Conservation (phyloP, 2,113 vertebrate species). For the Glaucomys volans region DNA sequence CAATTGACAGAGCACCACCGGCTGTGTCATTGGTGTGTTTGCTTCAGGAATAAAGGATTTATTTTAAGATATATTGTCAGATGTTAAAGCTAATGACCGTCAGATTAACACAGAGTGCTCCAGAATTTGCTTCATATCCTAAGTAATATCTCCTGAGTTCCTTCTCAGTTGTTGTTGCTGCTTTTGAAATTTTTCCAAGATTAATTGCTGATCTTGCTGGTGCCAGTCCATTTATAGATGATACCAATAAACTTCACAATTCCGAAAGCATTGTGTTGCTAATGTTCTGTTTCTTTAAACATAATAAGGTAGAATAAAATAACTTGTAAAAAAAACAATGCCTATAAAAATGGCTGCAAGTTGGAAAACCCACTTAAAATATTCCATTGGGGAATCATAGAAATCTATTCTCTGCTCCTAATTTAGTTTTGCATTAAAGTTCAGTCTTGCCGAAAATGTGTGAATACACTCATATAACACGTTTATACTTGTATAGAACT, state of each 20-base stretch:
- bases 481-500: constrained; percentile 67
- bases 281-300: constrained; percentile 67
- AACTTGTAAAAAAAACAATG: not conserved
- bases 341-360: constrained; percentile 48
- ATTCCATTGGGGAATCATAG: constrained; percentile 19
- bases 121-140: not conserved
- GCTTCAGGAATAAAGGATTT: not conserved
- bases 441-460: constrained; percentile 63
- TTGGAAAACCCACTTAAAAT: constrained; percentile 50
- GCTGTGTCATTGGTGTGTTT: not conserved
- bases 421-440: constrained; percentile 55
- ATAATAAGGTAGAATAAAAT: constrained; percentile 35
- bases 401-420: constrained; percentile 44
- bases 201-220: constrained; percentile 4
- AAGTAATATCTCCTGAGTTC: not conserved
- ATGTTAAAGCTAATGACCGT: not conserved
- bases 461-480: constrained; percentile 66
- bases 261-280: not conserved
- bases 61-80: not conserved
- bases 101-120: not conserved
- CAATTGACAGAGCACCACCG: not conserved
- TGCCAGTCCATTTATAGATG: not conserved
- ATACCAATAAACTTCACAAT: constrained; percentile 35
- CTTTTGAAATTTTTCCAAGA: constrained; percentile 7
- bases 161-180: not conserved